These are phyloP conservation scores for Peribatodes rhomboidaria DNA, from an alignment of 2,888 invertebrate genomes.

Conservation along the genomic window DNA sequence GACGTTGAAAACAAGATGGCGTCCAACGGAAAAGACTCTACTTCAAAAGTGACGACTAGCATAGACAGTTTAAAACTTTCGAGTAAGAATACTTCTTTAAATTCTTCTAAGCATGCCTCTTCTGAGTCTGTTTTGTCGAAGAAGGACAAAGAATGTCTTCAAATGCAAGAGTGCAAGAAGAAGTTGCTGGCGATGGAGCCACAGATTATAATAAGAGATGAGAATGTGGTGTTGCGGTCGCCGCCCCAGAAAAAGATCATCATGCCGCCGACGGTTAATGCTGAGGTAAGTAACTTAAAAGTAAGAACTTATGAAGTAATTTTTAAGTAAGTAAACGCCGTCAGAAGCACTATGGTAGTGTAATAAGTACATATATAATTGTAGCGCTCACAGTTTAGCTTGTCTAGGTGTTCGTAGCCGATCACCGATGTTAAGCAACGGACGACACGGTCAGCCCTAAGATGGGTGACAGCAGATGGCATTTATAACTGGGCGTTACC, in stretches of 20 bases:
- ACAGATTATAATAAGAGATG: constrained; percentile 81
- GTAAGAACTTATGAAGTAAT: not conserved
- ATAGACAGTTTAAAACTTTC: constrained; percentile 82
- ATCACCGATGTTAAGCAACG: too few relatives aligned
- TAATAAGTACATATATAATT: too few relatives aligned
- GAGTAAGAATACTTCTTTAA: constrained; percentile 75
- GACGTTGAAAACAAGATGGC: constrained; percentile 65
- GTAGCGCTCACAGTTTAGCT: too few relatives aligned
- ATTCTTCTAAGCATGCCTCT: constrained; percentile 80
- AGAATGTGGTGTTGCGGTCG: constrained; percentile 78
- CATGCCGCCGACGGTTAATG: constrained; percentile 79
- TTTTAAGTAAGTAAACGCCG: not conserved
- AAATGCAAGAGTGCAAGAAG: constrained; percentile 84
- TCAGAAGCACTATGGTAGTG: too few relatives aligned
- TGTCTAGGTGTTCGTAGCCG: too few relatives aligned
- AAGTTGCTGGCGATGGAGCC: constrained; percentile 81
- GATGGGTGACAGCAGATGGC: too few relatives aligned
- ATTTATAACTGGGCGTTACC: too few relatives aligned
- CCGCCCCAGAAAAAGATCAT: constrained; percentile 84
- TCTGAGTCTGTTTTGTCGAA: constrained; percentile 81
- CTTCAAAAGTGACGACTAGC: constrained; percentile 77
- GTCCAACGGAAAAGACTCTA: constrained; percentile 75
- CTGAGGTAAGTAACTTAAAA: constrained; percentile 70
- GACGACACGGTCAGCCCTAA: too few relatives aligned
- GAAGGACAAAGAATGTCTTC: constrained; percentile 79